phyloP scores from a whole-genome alignment of 2,113 vertebrate species.

The Microtus ochrogaster region DNA sequence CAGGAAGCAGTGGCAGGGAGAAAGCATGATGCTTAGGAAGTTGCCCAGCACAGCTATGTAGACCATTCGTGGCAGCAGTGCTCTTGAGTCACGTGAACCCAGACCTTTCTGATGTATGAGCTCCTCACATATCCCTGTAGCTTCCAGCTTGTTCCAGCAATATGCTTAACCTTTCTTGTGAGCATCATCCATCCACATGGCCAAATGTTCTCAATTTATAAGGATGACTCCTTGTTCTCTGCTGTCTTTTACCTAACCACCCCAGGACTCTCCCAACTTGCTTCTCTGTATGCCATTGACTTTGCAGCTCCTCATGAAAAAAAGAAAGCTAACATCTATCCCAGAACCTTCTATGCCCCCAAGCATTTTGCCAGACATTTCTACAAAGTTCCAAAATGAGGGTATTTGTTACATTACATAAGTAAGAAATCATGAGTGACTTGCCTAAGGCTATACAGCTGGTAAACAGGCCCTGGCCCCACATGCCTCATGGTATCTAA shows the following conservation, averaged over 20 bases:
- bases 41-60: not conserved
- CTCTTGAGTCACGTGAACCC: not conserved
- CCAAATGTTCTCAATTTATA: not conserved
- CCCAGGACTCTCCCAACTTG: rapidly evolving
- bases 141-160: not conserved
- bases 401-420: not conserved
- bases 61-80: rapidly evolving
- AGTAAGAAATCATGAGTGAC: slow-evolving; percentile 25
- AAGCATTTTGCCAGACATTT: slow-evolving; percentile 5
- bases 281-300: not conserved
- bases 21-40: not conserved
- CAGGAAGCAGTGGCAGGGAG: not conserved
- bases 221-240: rapidly evolving
- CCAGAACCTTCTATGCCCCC: not conserved
- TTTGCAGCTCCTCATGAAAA: not conserved
- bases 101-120: not conserved
- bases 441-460: not conserved
- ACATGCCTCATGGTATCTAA: not conserved
- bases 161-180: not conserved
- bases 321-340: not conserved
- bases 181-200: not conserved
- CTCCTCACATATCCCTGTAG: not conserved
- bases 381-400: not conserved
- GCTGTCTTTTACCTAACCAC: no score
- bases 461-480: not conserved